These are phyloP conservation scores for Belgica antarctica DNA, from an alignment of 2,888 invertebrate genomes.

Conservation along the genomic window DNA sequence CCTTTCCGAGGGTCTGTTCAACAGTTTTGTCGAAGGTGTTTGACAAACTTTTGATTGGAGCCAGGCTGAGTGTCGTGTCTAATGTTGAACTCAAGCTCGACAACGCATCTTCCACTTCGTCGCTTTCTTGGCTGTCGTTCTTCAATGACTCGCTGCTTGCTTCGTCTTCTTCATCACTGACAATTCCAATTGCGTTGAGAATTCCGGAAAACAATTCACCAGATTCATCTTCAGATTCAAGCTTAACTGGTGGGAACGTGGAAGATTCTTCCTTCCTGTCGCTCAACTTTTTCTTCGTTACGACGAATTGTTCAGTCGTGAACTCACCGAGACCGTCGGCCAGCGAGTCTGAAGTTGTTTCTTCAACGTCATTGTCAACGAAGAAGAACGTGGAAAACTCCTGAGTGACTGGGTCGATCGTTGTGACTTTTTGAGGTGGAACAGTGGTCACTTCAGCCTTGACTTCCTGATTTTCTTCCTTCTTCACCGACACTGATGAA, in stretches of 20 bases:
- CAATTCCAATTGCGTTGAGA: conserved; percentile 35
- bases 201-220: conserved; percentile 18
- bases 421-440: not conserved
- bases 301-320: conserved; percentile 40
- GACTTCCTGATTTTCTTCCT: not conserved
- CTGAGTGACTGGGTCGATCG: not conserved
- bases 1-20: no score
- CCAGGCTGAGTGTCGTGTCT: no score
- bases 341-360: not conserved
- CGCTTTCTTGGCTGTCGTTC: conserved; percentile 32
- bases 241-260: not conserved
- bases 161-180: conserved; percentile 18
- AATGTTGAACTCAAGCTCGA: conserved; percentile 30
- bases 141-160: conserved; percentile 1
- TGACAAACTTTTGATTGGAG: no score
- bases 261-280: conserved; percentile 20
- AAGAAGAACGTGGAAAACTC: conserved; percentile 40
- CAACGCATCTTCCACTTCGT: conserved; percentile 26
- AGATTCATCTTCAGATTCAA: conserved; percentile 22
- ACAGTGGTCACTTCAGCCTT: not conserved
- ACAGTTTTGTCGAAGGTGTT: no score
- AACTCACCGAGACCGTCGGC: conserved; percentile 8
- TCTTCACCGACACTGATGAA: conserved; percentile 37
- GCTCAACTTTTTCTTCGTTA: conserved; percentile 14
- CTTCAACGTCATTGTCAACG: conserved; percentile 12